Evolutionary conservation across 2,797 vertebrate genomes (phyloP).

Genomic region (Manis javanica): DNA sequence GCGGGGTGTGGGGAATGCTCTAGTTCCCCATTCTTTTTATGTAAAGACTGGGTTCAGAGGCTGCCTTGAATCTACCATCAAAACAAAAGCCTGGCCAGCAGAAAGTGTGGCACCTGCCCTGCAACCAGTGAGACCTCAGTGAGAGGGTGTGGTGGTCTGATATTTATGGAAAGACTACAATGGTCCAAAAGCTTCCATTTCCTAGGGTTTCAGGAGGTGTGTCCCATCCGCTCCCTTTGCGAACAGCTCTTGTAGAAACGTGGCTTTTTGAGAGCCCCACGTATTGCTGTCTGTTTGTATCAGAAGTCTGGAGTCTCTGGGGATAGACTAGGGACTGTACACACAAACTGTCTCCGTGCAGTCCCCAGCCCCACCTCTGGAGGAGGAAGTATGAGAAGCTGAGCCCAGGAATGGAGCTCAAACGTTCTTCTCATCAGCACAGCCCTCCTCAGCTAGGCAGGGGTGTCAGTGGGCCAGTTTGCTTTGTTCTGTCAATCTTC

Average conservation of each 20-base stretch:
- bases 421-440: neutral
- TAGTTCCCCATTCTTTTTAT: neutral
- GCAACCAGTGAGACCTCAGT: neutral
- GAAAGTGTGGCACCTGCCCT: neutral
- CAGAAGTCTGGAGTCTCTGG: accelerated
- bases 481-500: neutral
- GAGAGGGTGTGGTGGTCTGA: neutral
- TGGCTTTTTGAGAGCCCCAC: neutral
- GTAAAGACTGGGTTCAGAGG: neutral
- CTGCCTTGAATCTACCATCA: neutral
- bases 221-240: neutral
- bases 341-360: accelerated
- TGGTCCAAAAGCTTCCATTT: neutral
- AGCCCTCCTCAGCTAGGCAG: neutral
- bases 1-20: accelerated
- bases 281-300: neutral
- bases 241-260: neutral
- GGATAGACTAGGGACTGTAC: neutral
- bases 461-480: neutral
- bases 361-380: neutral
- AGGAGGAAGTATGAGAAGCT: neutral
- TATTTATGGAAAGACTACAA: neutral
- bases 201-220: neutral
- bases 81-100: neutral
- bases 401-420: neutral